Conservation (phyloP, 2,113 vertebrate genomes). For the Caranx ignobilis region DNA sequence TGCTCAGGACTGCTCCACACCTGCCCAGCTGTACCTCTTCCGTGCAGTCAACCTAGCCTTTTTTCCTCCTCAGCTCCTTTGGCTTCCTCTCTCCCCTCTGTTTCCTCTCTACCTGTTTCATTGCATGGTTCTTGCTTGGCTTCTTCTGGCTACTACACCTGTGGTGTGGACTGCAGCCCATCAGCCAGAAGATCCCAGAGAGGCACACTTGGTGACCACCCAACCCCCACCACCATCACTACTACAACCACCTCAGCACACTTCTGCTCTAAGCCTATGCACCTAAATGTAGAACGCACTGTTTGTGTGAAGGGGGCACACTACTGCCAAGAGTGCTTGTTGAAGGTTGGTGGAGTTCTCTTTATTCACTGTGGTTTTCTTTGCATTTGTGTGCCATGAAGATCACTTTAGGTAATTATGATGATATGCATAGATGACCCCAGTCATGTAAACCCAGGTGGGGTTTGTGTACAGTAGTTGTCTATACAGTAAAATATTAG, state of each 20-base stretch:
- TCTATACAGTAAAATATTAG: neutral
- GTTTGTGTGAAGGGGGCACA: slow-evolving; percentile 92
- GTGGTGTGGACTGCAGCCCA: slow-evolving; percentile 85
- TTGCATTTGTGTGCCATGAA: slow-evolving; percentile 15
- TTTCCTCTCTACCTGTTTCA: slow-evolving; percentile 53
- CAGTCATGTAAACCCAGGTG: neutral
- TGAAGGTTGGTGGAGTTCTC: slow-evolving; percentile 90
- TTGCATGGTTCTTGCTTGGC: slow-evolving; percentile 72
- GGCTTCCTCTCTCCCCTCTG: slow-evolving; percentile 61
- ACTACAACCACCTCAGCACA: slow-evolving; percentile 85
- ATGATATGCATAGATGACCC: neutral
- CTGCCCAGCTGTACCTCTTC: slow-evolving; percentile 73
- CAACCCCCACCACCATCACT: slow-evolving; percentile 76
- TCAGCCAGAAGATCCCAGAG: slow-evolving; percentile 86
- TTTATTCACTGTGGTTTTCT: slow-evolving; percentile 26
- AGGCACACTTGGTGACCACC: slow-evolving; percentile 82
- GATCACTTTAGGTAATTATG: slow-evolving; percentile 14
- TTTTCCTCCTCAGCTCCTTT: slow-evolving; percentile 58
- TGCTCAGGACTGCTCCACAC: slow-evolving; percentile 87
- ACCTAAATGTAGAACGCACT: slow-evolving; percentile 89
- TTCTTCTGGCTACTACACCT: slow-evolving; percentile 88
- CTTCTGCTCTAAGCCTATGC: slow-evolving; percentile 91
- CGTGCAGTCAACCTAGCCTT: slow-evolving; percentile 66
- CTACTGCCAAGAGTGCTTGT: slow-evolving; percentile 92
- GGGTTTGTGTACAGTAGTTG: neutral